Percentiles rank a stretch among this genome's conserved stretches.
Evolutionary conservation across 2,113 vertebrate genomes (phyloP).

Genomic region (Hiodon tergisus): DNA sequence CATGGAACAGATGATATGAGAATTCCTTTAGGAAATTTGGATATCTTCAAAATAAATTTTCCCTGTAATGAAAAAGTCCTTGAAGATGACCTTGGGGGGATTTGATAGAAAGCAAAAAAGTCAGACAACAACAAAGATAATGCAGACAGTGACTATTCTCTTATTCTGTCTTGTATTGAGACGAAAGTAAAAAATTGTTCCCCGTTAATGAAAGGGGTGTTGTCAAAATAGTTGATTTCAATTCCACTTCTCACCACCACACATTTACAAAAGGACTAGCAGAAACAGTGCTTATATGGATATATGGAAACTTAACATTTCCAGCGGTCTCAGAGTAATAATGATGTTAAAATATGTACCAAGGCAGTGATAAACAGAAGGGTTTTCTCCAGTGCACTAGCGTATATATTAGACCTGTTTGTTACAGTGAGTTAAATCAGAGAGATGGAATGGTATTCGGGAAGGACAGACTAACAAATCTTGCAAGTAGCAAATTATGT

Average conservation of each 20-base stretch:
- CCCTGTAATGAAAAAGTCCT: neutral
- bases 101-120: neutral
- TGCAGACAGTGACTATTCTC: neutral
- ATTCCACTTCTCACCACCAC: too few species aligned
- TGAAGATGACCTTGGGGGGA: slow-evolving; percentile 1
- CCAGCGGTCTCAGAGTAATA: too few species aligned
- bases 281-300: too few species aligned
- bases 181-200: neutral
- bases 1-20: too few species aligned
- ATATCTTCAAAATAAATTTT: slow-evolving; percentile 28
- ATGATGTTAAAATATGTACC: too few species aligned
- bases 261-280: too few species aligned
- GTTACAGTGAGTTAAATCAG: neutral
- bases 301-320: too few species aligned
- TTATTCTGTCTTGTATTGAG: neutral
- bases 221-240: too few species aligned
- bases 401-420: too few species aligned
- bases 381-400: too few species aligned
- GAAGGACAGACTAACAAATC: neutral
- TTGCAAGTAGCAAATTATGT: neutral
- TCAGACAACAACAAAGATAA: neutral
- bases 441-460: neutral
- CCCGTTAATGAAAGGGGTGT: neutral
- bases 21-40: too few species aligned
- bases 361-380: too few species aligned